phyloP scores from a whole-genome alignment of 2,113 vertebrate species.

The Mungos mungo region DNA sequence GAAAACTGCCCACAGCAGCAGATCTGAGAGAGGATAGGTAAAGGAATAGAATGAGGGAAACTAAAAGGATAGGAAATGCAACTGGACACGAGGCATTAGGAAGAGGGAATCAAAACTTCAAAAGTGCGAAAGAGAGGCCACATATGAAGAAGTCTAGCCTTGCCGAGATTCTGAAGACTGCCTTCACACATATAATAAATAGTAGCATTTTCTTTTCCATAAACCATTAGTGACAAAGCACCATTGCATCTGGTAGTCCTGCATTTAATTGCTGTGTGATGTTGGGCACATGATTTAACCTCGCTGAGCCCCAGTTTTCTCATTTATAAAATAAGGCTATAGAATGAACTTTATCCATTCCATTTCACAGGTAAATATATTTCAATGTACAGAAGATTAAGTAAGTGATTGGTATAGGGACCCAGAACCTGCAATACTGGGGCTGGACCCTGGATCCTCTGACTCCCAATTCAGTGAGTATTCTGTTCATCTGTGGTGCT shows the following conservation, averaged over 20 bases:
- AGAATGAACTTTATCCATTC: background rate
- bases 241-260: background rate
- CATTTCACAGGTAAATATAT: background rate
- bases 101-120: background rate
- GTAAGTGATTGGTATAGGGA: background rate
- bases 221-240: background rate
- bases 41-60: background rate
- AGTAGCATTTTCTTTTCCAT: background rate
- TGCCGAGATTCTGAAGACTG: background rate
- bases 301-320: background rate
- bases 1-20: background rate
- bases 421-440: background rate
- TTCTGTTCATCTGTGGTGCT: background rate
- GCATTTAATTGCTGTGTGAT: background rate
- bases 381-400: background rate
- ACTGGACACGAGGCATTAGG: background rate
- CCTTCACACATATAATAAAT: background rate
- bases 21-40: background rate
- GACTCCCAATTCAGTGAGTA: background rate
- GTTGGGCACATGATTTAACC: background rate
- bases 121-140: background rate
- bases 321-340: background rate
- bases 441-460: background rate
- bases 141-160: background rate
- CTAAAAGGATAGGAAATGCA: background rate